These are phyloP conservation scores for Drosophila asahinai DNA, from an alignment of 1,140 invertebrate genomes.

Conservation along the genomic window DNA sequence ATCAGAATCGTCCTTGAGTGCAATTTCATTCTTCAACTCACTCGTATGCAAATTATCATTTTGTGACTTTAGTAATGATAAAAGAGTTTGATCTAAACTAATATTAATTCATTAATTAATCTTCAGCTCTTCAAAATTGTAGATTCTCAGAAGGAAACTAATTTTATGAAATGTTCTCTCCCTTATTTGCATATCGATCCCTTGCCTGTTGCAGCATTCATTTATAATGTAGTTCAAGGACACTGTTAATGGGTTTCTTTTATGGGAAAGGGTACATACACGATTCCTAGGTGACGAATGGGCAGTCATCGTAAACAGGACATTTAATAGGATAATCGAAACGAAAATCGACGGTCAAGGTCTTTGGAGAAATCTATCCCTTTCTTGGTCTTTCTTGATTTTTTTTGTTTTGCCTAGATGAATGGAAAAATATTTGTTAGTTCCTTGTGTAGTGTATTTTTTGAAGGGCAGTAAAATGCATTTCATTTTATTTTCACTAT, in stretches of 20 bases:
- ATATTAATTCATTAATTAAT: neutral
- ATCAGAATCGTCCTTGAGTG: neutral
- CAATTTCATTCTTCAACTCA: neutral
- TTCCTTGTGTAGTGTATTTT: neutral
- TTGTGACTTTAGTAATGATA: neutral
- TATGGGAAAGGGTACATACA: conserved; percentile 52
- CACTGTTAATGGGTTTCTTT: conserved; percentile 49
- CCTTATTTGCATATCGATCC: conserved; percentile 42
- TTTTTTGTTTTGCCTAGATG: conserved; percentile 11
- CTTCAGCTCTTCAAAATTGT: no score
- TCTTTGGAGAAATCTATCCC: conserved; percentile 26
- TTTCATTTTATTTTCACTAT: neutral
- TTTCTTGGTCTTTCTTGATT: neutral
- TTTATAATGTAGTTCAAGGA: conserved; percentile 49
- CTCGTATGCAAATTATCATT: conserved; percentile 15
- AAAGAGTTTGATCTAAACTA: neutral
- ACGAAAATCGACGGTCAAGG: conserved; percentile 45
- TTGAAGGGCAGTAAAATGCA: neutral
- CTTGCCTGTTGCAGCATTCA: conserved; percentile 22
- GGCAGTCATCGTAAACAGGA: conserved; percentile 31
- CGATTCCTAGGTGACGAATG: conserved; percentile 34
- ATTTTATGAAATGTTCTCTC: neutral
- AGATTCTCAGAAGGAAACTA: neutral
- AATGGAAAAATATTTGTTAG: neutral
- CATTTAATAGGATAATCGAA: conserved; percentile 44